Percentiles rank a stretch among this genome's conserved stretches.
Evolutionary conservation across 2,888 invertebrate genomes (phyloP).

Genomic region (Agonum fuliginosum): DNA sequence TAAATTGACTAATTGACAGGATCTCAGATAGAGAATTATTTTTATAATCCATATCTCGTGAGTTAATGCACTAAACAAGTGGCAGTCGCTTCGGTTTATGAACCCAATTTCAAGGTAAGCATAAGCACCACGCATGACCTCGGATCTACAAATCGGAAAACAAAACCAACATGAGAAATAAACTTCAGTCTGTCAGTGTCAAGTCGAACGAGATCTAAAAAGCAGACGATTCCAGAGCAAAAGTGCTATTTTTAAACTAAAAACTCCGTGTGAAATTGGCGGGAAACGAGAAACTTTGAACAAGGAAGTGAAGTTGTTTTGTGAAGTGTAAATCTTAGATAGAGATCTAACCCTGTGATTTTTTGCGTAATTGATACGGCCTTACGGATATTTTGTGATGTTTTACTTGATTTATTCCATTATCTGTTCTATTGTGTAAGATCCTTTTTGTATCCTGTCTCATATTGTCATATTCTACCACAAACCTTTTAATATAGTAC

Average conservation of each 20-base stretch:
- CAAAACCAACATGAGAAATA: slow-evolving; percentile 29
- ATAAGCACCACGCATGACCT: slow-evolving; percentile 52
- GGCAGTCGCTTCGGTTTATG: slow-evolving; percentile 8
- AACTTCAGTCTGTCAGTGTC: slow-evolving; percentile 18
- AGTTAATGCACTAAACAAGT: background rate
- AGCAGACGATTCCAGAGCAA: background rate
- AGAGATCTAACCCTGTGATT: no score
- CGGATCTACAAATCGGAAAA: slow-evolving; percentile 39
- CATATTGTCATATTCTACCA: no score
- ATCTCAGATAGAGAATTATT: background rate
- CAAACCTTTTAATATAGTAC: no score
- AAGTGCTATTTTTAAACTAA: background rate
- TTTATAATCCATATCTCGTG: background rate
- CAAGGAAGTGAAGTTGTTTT: no score
- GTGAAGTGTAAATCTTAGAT: no score
- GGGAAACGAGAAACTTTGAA: no score
- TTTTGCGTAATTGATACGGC: no score
- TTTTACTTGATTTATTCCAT: no score
- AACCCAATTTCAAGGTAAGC: slow-evolving; percentile 56
- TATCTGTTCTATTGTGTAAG: no score
- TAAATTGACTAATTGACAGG: background rate
- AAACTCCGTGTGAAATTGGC: background rate
- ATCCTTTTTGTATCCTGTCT: no score
- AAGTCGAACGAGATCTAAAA: slow-evolving; percentile 8
- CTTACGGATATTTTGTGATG: no score